Conservation (phyloP, 2,113 vertebrate species). For the Oxygymnocypris stewartii region DNA sequence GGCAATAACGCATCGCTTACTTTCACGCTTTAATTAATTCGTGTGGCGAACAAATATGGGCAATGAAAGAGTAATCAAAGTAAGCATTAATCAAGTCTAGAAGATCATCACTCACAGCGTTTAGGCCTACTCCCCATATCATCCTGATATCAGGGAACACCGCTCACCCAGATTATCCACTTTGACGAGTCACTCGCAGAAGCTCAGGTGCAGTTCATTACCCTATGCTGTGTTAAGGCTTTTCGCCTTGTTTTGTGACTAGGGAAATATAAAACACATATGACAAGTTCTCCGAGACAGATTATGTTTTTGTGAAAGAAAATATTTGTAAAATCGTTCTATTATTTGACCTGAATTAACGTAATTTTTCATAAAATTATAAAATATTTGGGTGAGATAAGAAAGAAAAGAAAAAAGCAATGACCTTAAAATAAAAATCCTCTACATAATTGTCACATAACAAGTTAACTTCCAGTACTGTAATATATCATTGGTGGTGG, state of each 20-base stretch:
- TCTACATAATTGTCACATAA: background rate
- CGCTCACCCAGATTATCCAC: conserved; percentile 45
- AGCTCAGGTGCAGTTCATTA: conserved; percentile 44
- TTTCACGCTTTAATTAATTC: background rate
- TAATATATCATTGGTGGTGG: too few species aligned
- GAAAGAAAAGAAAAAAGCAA: too few species aligned
- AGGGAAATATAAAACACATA: background rate
- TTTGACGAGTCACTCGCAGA: background rate
- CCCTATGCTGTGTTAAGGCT: background rate
- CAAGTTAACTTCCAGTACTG: background rate
- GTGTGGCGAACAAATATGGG: background rate
- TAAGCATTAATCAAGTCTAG: background rate
- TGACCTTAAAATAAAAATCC: too few species aligned
- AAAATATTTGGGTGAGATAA: background rate
- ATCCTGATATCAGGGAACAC: background rate
- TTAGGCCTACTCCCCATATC: background rate
- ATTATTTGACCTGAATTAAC: background rate
- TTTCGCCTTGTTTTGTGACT: background rate
- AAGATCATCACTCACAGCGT: background rate
- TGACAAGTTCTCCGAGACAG: background rate
- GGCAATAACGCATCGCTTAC: conserved; percentile 36
- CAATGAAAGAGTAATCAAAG: background rate
- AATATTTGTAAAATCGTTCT: background rate
- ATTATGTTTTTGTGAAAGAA: background rate
- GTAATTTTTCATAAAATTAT: background rate